Conservation (phyloP, 2,888 invertebrate species). For the Cantharis rufa region DNA sequence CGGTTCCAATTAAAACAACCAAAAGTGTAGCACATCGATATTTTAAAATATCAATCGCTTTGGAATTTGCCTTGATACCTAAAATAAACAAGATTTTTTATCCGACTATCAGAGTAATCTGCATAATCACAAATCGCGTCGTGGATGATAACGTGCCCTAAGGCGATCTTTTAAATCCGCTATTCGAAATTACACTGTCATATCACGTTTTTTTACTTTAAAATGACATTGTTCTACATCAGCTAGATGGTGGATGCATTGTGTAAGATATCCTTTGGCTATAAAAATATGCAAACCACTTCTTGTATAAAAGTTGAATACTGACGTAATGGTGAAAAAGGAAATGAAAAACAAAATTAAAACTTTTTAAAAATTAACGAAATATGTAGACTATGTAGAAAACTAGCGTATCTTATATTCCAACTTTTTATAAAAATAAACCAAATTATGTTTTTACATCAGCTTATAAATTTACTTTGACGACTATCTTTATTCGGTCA, state of each 20-base stretch:
- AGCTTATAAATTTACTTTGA: not conserved
- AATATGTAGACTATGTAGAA: not conserved
- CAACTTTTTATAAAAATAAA: not conserved
- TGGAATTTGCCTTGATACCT: not conserved
- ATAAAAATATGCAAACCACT: constrained; percentile 32
- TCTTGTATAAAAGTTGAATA: constrained; percentile 14
- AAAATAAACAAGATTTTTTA: constrained; percentile 36
- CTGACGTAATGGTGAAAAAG: not conserved
- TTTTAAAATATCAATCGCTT: not conserved
- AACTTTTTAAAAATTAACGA: not conserved
- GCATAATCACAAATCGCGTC: constrained; percentile 35
- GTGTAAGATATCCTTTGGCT: constrained; percentile 27
- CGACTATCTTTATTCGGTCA: not conserved
- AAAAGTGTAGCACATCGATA: not conserved
- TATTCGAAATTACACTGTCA: constrained; percentile 29
- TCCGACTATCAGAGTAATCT: constrained; percentile 27
- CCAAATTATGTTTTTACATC: not conserved
- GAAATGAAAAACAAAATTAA: not conserved
- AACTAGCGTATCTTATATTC: not conserved
- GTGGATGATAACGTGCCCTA: constrained; percentile 35
- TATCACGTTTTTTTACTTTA: constrained; percentile 23
- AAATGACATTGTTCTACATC: constrained; percentile 25
- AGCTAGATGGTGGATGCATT: constrained; percentile 22
- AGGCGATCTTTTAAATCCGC: constrained; percentile 34
- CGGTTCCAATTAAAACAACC: not conserved